phyloP scores from a whole-genome alignment of 2,113 vertebrate species.

The Deroptyus accipitrinus region DNA sequence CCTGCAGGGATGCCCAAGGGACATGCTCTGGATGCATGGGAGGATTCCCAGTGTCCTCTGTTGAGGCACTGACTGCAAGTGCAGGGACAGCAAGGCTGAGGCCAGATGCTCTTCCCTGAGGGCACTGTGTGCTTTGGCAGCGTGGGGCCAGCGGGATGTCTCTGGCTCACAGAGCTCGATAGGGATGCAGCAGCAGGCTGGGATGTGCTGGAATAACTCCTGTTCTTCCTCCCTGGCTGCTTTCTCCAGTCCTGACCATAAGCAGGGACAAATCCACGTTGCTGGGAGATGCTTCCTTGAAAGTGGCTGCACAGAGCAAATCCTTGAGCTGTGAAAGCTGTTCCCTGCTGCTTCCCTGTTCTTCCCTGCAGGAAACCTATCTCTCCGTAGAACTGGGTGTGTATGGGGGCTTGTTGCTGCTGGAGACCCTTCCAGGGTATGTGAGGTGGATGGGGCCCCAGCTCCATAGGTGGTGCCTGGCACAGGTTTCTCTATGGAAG shows the following conservation, averaged over 20 bases:
- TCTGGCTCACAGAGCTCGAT: not conserved
- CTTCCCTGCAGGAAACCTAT: not conserved
- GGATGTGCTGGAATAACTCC: not conserved
- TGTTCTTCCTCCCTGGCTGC: not conserved
- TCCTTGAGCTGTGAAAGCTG: not conserved
- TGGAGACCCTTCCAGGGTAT: not conserved
- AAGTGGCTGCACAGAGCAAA: not conserved
- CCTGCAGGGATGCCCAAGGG: not conserved
- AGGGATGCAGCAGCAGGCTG: not conserved
- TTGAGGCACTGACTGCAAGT: not conserved
- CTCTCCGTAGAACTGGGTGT: not conserved
- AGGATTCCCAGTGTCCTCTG: not conserved
- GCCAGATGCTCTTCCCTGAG: constrained; percentile 26
- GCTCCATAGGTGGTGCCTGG: not conserved
- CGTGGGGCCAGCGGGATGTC: not conserved
- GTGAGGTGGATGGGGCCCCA: not conserved
- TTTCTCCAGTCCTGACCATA: not conserved
- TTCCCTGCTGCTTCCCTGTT: not conserved
- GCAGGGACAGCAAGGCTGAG: not conserved
- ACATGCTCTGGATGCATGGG: not conserved
- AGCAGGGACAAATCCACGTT: not conserved
- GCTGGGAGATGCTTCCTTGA: not conserved
- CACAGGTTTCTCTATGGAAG: no score
- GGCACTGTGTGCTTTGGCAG: not conserved
- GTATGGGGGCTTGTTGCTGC: not conserved